A percentile compares a stretch with the other conserved stretches of the same genome.
Conservation (phyloP, 2,113 vertebrate species). For the Agapornis roseicollis region DNA sequence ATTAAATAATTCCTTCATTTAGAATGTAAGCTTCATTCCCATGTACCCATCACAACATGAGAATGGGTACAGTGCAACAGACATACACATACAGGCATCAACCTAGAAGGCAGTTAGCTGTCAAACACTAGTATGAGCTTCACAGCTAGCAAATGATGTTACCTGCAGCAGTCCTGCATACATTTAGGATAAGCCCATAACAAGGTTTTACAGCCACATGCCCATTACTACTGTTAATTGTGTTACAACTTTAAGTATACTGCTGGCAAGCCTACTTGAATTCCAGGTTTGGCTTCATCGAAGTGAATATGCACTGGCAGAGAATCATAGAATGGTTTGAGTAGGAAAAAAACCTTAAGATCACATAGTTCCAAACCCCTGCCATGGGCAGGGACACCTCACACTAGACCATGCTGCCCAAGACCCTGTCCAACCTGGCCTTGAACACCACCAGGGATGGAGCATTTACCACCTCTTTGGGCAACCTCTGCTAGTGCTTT, state of each 20-base stretch:
- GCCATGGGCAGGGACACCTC: too few relatives aligned
- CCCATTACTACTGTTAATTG: fast-evolving
- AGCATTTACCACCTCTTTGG: too few relatives aligned
- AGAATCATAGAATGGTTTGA: too few relatives aligned
- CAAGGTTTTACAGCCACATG: background rate
- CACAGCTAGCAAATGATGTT: background rate
- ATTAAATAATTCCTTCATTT: background rate
- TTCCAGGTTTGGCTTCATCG: background rate
- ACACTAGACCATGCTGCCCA: too few relatives aligned
- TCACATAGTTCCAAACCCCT: too few relatives aligned
- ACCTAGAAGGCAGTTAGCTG: fast-evolving
- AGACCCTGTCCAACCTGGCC: too few relatives aligned
- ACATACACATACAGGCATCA: background rate
- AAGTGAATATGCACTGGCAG: background rate
- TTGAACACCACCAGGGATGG: too few relatives aligned
- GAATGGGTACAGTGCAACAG: fast-evolving
- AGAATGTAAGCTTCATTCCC: background rate
- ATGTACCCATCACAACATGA: background rate
- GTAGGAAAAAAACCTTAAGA: too few relatives aligned
- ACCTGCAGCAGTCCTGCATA: background rate
- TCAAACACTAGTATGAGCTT: background rate
- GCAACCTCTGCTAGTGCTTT: too few relatives aligned
- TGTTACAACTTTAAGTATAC: background rate
- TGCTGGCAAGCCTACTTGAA: background rate
- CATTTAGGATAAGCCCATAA: background rate